Evolutionary conservation across 2,888 invertebrate genomes (phyloP).

Genomic region (Augochlorella aurata): DNA sequence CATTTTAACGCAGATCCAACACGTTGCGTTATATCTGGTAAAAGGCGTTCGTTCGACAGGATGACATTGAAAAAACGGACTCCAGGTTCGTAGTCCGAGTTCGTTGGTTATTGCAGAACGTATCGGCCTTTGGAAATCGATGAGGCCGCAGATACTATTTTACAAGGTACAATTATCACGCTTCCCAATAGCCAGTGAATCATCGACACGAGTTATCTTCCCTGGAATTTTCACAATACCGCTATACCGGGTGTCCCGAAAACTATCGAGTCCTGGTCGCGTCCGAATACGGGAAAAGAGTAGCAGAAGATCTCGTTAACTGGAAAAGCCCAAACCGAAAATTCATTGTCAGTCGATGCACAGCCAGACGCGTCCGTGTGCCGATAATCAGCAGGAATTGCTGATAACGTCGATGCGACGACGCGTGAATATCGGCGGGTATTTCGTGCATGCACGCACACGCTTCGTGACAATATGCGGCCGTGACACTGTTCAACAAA

Average conservation of each 20-base stretch:
- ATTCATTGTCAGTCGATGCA: background rate
- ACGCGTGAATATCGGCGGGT: slow-evolving; percentile 48
- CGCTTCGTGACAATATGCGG: slow-evolving; percentile 24
- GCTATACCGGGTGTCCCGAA: background rate
- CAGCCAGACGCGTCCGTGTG: slow-evolving; percentile 3
- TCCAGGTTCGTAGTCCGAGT: too few relatives aligned
- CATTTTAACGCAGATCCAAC: too few relatives aligned
- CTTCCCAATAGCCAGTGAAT: background rate
- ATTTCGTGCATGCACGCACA: slow-evolving; percentile 27
- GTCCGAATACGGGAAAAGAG: background rate
- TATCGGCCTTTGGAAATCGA: background rate
- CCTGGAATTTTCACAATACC: background rate
- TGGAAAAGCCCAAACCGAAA: background rate
- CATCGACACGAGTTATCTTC: background rate
- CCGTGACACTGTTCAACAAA: slow-evolving; percentile 10
- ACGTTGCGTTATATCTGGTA: too few relatives aligned
- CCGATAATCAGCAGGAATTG: slow-evolving; percentile 28
- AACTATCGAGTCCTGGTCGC: background rate
- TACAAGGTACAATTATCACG: background rate
- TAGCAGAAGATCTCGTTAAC: background rate
- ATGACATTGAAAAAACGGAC: too few relatives aligned
- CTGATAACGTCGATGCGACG: slow-evolving; percentile 21
- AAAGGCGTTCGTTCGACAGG: too few relatives aligned
- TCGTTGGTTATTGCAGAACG: background rate
- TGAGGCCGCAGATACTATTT: background rate